phyloP scores from a whole-genome alignment of 2,888 invertebrate species.

The Acronicta alni region DNA sequence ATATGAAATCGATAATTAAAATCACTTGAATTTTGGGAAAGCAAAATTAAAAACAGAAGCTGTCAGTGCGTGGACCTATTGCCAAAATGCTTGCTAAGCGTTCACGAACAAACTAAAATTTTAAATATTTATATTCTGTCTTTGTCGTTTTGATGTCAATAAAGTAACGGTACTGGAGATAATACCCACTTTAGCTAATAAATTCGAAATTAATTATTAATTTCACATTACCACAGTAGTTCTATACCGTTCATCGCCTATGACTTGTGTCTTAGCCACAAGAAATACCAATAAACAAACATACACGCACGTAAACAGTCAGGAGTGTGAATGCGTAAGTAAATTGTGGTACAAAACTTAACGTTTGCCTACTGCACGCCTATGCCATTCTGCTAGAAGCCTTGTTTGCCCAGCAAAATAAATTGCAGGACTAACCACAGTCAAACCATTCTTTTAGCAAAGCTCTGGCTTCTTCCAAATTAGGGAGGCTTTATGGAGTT shows the following conservation, averaged over 20 bases:
- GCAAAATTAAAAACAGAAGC: too few relatives aligned
- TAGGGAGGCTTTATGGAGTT: slow-evolving; percentile 44
- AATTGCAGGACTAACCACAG: slow-evolving; percentile 28
- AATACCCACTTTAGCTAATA: too few relatives aligned
- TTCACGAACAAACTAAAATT: too few relatives aligned
- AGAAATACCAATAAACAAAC: slow-evolving; percentile 50
- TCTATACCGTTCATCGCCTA: slow-evolving; percentile 13
- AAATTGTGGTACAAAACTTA: slow-evolving; percentile 45
- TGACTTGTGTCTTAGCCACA: slow-evolving; percentile 29
- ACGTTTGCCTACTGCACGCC: slow-evolving; percentile 48
- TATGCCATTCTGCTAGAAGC: slow-evolving; percentile 33
- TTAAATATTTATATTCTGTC: too few relatives aligned
- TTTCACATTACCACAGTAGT: too few relatives aligned
- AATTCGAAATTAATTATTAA: too few relatives aligned
- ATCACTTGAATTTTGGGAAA: too few relatives aligned
- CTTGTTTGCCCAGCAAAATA: slow-evolving; percentile 45
- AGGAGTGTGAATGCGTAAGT: slow-evolving; percentile 65
- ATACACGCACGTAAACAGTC: slow-evolving; percentile 62
- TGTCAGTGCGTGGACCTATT: too few relatives aligned
- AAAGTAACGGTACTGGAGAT: too few relatives aligned
- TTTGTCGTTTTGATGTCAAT: too few relatives aligned
- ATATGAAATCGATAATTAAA: too few relatives aligned
- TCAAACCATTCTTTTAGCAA: slow-evolving; percentile 32
- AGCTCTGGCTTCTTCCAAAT: slow-evolving; percentile 49
- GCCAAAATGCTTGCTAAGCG: too few relatives aligned